Conservation (phyloP, 2,888 invertebrate species). For the Brachynemurus nebulosus region DNA sequence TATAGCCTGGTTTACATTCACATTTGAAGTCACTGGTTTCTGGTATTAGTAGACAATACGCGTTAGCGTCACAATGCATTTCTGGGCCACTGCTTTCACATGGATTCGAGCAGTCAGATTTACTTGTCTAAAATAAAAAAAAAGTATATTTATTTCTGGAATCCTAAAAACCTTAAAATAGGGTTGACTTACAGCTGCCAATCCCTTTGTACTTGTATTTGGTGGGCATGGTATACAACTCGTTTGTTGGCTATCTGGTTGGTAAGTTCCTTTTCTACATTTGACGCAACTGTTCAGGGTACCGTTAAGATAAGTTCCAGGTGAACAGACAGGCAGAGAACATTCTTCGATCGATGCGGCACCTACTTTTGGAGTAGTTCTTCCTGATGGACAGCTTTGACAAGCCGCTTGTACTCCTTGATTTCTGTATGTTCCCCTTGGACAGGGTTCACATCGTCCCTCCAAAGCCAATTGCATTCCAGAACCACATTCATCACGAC, state of each 20-base stretch:
- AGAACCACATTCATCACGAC: constrained; percentile 78
- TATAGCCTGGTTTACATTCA: constrained; percentile 87
- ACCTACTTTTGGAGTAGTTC: constrained; percentile 78
- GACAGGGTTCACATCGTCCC: constrained; percentile 87
- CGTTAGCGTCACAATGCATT: constrained; percentile 76
- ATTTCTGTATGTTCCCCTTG: constrained; percentile 72
- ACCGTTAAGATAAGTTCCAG: constrained; percentile 74
- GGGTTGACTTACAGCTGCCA: constrained; percentile 55
- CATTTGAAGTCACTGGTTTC: constrained; percentile 80
- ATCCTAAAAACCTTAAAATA: background rate
- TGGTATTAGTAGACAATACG: constrained; percentile 69
- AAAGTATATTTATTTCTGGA: background rate
- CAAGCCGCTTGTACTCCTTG: constrained; percentile 84
- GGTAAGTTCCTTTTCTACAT: constrained; percentile 84
- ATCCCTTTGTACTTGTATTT: constrained; percentile 75
- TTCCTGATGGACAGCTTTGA: constrained; percentile 71
- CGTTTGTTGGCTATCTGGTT: constrained; percentile 77
- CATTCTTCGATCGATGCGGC: constrained; percentile 80
- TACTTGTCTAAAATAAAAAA: constrained; percentile 43
- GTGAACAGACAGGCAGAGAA: constrained; percentile 74
- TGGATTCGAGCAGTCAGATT: constrained; percentile 78
- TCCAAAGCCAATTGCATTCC: constrained; percentile 75
- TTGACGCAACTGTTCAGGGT: constrained; percentile 73
- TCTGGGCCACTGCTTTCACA: constrained; percentile 72
- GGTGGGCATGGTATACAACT: constrained; percentile 76